Base-by-base conservation (phyloP, 2,888 invertebrate genomes). In the Cosmopolites sordidus region DNA sequence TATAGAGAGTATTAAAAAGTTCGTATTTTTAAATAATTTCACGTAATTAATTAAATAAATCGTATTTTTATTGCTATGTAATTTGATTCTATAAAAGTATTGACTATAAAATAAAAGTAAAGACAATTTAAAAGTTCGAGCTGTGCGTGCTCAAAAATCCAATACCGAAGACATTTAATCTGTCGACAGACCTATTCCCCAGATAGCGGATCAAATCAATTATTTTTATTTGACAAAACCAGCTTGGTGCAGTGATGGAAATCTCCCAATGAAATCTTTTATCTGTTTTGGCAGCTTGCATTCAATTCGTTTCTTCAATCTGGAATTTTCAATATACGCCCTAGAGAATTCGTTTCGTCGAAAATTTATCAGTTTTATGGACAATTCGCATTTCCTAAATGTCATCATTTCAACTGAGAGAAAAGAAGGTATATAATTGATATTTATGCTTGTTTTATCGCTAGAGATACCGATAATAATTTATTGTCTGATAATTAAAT, bases 251-350 rank as follows among this genome's bases (percentile, higher is more conserved):
- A 15, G n/a, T 18, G 49, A 45, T 50, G 41, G 37, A 45, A 54
- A 54, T 54, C 49, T 54, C 49, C 22, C 27, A 51, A 55, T 40
- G 46, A 51, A 55, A 50, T 50, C 50, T 51, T 50, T 55, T 55
- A 55, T 55, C 55, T 55, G 47, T 50, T 43, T 51, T 51, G 51
- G 47, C 55, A 51, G 51, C 51, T 46, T 47, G 39, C 45, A 51
- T 51, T 47, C 50, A 43, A 46, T 48, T 54, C 54, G 54, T 15
- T 53, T 27, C 48, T 53, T 43, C 44, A 54, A 54, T 54, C 44
- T 54, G 49, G 54, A 49, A 51, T 55, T 50, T 55, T 55, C 51
- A 55, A 55, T 51, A 51, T 55, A 43, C 47, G 42, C 50, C 55
- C 55, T 37, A 17, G 48, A 42, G 55, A 51, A 22, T 47, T 18